A percentile compares a stretch with the other conserved stretches of the same genome.
Evolutionary conservation across 2,113 vertebrate genomes (phyloP).

Genomic region (Blennius ocellaris): DNA sequence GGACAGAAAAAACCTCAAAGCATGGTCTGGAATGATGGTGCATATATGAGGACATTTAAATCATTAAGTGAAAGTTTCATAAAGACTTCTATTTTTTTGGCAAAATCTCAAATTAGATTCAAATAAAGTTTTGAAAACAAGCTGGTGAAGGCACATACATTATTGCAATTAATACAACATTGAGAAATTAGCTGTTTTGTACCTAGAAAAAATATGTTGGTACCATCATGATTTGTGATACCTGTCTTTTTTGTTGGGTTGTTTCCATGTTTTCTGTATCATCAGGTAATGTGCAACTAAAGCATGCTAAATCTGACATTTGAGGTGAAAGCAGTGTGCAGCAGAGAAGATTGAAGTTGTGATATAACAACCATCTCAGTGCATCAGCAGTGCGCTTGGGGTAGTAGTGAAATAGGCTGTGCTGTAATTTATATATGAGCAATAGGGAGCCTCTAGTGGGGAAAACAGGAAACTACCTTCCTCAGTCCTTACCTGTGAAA

Average conservation of each 20-base stretch:
- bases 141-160: no score
- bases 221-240: no score
- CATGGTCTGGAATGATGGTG: background rate
- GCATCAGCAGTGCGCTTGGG: constrained; percentile 25
- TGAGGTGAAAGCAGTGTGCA: background rate
- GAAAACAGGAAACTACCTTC: constrained; percentile 4
- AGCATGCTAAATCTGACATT: background rate
- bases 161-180: no score
- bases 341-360: background rate
- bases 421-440: constrained; percentile 41
- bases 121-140: background rate
- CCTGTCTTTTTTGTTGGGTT: no score
- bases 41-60: background rate
- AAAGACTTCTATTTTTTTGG: constrained; percentile 5
- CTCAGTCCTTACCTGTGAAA: background rate
- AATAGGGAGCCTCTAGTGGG: constrained; percentile 76
- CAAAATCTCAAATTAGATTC: background rate
- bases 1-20: background rate
- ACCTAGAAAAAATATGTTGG: no score
- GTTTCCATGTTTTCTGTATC: background rate
- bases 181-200: background rate
- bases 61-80: background rate
- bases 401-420: background rate
- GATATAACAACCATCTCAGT: background rate
- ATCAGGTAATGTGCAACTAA: background rate